A percentile compares a stretch with the other conserved stretches of the same genome.
These are phyloP conservation scores for Ennomos erosarius DNA, from an alignment of 2,888 invertebrate species.

Conservation along the genomic window DNA sequence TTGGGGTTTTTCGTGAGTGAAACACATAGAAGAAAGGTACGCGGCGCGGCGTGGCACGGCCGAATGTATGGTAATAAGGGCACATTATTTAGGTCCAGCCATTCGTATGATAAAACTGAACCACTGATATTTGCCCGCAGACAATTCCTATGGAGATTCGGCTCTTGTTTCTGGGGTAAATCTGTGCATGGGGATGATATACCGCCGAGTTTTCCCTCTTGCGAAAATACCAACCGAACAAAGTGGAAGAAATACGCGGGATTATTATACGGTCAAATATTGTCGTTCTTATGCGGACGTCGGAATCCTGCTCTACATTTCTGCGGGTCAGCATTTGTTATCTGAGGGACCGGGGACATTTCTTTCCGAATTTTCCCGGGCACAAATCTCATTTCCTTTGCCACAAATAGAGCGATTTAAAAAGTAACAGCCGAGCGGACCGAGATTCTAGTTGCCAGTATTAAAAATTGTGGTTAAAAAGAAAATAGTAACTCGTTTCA, in stretches of 20 bases:
- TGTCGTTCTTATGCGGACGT: constrained; percentile 54
- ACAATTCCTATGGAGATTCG: constrained; percentile 84
- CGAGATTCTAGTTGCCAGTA: constrained; percentile 1
- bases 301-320: constrained; percentile 41
- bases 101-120: constrained; percentile 83
- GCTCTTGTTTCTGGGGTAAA: constrained; percentile 79
- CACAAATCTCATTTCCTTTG: constrained; percentile 27
- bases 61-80: constrained; percentile 77
- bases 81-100: constrained; percentile 79
- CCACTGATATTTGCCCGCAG: constrained; percentile 78
- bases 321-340: constrained; percentile 46
- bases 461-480: not conserved
- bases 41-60: constrained; percentile 67
- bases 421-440: constrained; percentile 14
- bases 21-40: constrained; percentile 50
- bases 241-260: constrained; percentile 52
- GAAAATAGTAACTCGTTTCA: not conserved
- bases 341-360: constrained; percentile 26
- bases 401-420: constrained; percentile 24
- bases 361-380: constrained; percentile 18
- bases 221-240: constrained; percentile 58
- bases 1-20: constrained; percentile 56
- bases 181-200: constrained; percentile 78
- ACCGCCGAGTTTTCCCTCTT: constrained; percentile 61
- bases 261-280: constrained; percentile 52